Base-by-base conservation (phyloP, 2,888 invertebrate genomes). In the Hydroisotoma schaefferi region DNA sequence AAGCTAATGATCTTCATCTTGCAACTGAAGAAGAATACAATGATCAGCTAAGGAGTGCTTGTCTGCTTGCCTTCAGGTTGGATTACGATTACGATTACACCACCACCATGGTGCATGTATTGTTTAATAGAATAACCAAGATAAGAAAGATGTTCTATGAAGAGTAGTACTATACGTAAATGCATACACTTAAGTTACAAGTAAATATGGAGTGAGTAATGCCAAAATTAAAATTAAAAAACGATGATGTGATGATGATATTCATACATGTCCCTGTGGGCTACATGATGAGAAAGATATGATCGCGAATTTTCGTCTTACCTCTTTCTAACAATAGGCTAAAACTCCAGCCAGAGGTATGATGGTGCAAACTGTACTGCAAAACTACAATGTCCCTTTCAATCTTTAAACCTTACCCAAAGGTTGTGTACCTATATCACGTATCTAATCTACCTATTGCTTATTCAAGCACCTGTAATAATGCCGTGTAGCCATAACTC, bases 271-370 rank as follows among this genome's bases (percentile, higher is more conserved):
- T 40, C 5, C 40, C 40, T 40, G 8, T 10, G 40, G 40, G 33
- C 33, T 33, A n/a, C n/a, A n/a, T 33, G 33, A 20, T 20, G n/a
- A 40, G 20, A 40, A 40, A 40, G 20, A 40, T 4, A 40, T 40
- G 5, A 40, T 40, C 40, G 40, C 40, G n/a, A 40, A 40, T 40
- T n/a, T 40, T 40, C 40, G 20, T 40, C 40, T 40, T 20, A n/a
- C n/a, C n/a, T n/a, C n/a, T n/a, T n/a, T n/a, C n/a, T n/a, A n/a
- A n/a, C n/a, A n/a, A n/a, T n/a, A n/a, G n/a, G n/a, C n/a, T n/a
- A n/a, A n/a, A 40, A 40, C 40, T 40, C 40, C 40, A 40, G 40
- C 40, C 40, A 40, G 40, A n/a, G n/a, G n/a, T n/a, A n/a, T n/a
- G n/a, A n/a, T 40, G 40, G 20, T 40, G 40, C 40, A 40, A 40